Evolutionary conservation across 2,797 vertebrate species (phyloP).

Genomic region (Enteromius viviparus): DNA sequence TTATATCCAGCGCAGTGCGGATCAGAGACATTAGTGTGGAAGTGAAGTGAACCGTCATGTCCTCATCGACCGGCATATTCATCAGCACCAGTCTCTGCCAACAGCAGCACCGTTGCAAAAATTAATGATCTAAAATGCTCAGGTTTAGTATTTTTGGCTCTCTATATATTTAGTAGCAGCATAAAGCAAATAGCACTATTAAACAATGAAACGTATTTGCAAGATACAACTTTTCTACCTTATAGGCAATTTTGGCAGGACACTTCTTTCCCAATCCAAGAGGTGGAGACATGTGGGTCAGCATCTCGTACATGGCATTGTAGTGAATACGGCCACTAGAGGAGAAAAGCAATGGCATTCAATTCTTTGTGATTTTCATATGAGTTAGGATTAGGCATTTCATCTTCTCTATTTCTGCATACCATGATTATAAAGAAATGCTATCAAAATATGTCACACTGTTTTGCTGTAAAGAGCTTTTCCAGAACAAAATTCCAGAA

Average conservation of each 20-base stretch:
- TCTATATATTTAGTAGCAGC: background rate
- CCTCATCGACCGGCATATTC: conserved; percentile 99
- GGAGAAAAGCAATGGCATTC: conserved; percentile 8
- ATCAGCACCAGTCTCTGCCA: conserved; percentile 95
- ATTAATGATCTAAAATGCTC: background rate
- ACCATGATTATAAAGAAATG: background rate
- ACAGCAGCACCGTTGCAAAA: conserved; percentile 43
- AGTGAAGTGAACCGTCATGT: conserved; percentile 97
- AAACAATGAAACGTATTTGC: background rate
- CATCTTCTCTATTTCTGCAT: background rate
- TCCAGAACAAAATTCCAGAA: no score
- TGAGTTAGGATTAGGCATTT: background rate
- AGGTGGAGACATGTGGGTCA: conserved; percentile 99
- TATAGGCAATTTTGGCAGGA: conserved; percentile 98
- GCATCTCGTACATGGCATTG: conserved; percentile 99
- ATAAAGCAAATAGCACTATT: background rate
- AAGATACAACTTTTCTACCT: conserved; percentile 80
- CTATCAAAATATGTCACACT: background rate
- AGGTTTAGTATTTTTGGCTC: background rate
- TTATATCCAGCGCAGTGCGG: conserved; percentile 95
- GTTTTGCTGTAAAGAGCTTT: background rate
- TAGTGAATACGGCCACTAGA: conserved; percentile 97
- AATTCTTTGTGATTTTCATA: background rate
- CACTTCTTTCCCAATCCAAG: conserved; percentile 99
- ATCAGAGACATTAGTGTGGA: conserved; percentile 98